Base-by-base conservation (phyloP, 1,140 invertebrate genomes). In the Drosophila watanabei region DNA sequence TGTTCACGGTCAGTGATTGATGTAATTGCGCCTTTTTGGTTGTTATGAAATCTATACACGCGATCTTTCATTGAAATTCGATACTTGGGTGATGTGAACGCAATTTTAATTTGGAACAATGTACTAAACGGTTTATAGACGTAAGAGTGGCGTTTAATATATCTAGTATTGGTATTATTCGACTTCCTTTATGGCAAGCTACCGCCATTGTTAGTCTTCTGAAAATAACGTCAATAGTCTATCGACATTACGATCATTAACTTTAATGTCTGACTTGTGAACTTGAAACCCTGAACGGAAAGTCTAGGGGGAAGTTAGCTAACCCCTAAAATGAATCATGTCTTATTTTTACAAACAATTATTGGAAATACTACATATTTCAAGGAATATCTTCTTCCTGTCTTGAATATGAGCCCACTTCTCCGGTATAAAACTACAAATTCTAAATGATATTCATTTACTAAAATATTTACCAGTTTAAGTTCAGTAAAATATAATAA, bases 1-100 rank as follows among this genome's bases (percentile, higher is more conserved):
- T 30, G 73, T 89, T 89, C 69, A 89, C 85, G 84, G 73, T 84
- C 85, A 89, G 65, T 76, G 81, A 84, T 84, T 80, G 85, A 79
- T 75, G 81, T 88, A 88, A 88, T 89, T 88, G 72, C 18, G 52
- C 49, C 30, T 43, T 48, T 56, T 60, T 57, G 9, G 41, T 52
- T 75, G 56, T 75, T 83, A 80, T 71, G 80, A 75, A 78, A 80
- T 70, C 72, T 49, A 71, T 68, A 71, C 81, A 87, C 72, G 65
- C 80, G 58, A 88, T 84, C 58, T 84, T 78, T 45, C 80, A 84
- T 88, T 84, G 80, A 81, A 88, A 79, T 79, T 59, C 66, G 65
- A 73, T 82, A 82, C 32, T 16, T 56, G 2, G 79, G 30, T 41
- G 69, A 69, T 85, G 71, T 57, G 71, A 80, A 72, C 49, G 45